phyloP scores from a whole-genome alignment of 2,797 vertebrate species.

The Salarias fasciatus region DNA sequence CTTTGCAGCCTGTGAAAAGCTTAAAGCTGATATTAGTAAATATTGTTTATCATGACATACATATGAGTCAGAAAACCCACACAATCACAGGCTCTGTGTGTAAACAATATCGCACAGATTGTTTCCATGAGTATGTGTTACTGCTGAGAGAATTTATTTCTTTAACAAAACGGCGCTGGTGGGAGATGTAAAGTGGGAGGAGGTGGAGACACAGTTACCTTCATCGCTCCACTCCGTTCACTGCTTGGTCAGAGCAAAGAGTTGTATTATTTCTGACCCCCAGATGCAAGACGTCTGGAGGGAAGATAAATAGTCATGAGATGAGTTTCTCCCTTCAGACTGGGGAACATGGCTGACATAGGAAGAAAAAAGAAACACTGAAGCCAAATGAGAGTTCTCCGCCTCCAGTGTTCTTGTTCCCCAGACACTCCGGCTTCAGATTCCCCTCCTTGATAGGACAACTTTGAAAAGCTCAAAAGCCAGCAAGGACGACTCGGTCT shows the following conservation, averaged over 20 bases:
- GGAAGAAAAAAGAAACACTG: slow-evolving; percentile 34
- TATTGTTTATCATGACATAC: too few relatives aligned
- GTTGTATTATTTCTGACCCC: slow-evolving; percentile 55
- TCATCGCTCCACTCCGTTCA: slow-evolving; percentile 64
- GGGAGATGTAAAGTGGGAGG: neutral
- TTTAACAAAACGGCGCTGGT: too few relatives aligned
- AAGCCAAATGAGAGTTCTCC: slow-evolving; percentile 53
- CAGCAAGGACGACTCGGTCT: slow-evolving; percentile 30
- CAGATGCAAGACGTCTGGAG: slow-evolving; percentile 61
- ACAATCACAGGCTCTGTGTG: too few relatives aligned
- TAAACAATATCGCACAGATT: neutral
- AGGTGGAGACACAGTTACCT: slow-evolving; percentile 22
- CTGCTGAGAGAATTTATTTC: neutral
- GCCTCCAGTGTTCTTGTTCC: slow-evolving; percentile 45
- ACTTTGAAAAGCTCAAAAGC: slow-evolving; percentile 48
- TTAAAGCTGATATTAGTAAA: too few relatives aligned
- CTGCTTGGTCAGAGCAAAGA: slow-evolving; percentile 51
- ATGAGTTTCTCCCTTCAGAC: slow-evolving; percentile 71
- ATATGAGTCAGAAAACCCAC: too few relatives aligned
- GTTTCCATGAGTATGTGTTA: neutral
- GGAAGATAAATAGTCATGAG: slow-evolving; percentile 72
- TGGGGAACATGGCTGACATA: slow-evolving; percentile 51
- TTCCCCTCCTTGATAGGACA: slow-evolving; percentile 37
- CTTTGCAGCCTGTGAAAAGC: too few relatives aligned
- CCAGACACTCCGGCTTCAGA: slow-evolving; percentile 40